phyloP scores from a whole-genome alignment of 2,113 vertebrate genomes.

The Athene cunicularia region DNA sequence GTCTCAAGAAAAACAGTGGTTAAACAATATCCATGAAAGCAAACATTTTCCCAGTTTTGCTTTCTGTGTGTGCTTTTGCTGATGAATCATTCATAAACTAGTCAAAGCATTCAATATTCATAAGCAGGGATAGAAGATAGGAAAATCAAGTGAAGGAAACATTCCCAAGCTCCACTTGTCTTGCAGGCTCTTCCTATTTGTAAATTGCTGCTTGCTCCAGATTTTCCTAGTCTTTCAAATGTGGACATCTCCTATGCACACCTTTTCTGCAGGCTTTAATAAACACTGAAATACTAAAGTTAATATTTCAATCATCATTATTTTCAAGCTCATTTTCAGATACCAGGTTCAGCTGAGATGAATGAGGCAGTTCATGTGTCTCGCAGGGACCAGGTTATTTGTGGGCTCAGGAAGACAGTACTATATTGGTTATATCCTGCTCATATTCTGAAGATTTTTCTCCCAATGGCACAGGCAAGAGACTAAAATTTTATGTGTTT shows the following conservation, averaged over 20 bases:
- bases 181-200: background rate
- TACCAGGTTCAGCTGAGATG: background rate
- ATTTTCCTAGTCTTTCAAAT: background rate
- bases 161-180: background rate
- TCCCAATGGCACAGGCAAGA: background rate
- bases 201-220: background rate
- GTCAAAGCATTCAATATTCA: slow-evolving; percentile 36
- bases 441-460: background rate
- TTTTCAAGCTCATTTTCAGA: slow-evolving; percentile 12
- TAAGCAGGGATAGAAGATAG: background rate
- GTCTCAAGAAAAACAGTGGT: background rate
- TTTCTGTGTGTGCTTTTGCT: background rate
- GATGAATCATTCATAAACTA: slow-evolving; percentile 48
- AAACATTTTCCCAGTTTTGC: background rate
- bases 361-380: background rate
- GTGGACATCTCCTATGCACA: background rate
- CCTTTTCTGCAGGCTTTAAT: background rate
- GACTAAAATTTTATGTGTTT: slow-evolving; percentile 5
- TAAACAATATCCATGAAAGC: background rate
- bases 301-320: background rate
- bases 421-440: background rate
- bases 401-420: background rate
- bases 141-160: background rate
- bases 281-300: background rate
- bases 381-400: background rate